Evolutionary conservation across 2,888 invertebrate species (phyloP).

Genomic region (Acleris laterana): DNA sequence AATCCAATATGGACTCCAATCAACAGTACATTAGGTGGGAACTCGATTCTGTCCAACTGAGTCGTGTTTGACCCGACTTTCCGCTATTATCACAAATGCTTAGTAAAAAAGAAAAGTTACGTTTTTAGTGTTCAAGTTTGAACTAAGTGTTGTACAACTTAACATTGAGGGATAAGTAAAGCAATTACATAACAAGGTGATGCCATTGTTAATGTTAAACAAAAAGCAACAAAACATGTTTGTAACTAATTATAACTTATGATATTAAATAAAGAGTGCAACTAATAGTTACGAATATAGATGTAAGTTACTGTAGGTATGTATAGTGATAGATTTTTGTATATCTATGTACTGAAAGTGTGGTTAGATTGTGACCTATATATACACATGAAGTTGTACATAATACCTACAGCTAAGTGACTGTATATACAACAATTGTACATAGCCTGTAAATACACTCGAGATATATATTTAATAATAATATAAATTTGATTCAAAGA

Average conservation of each 20-base stretch:
- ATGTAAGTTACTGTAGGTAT: slow-evolving; percentile 41
- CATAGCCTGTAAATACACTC: slow-evolving; percentile 78
- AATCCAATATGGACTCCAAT: too few relatives aligned
- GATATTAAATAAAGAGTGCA: slow-evolving; percentile 62
- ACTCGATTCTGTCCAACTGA: too few relatives aligned
- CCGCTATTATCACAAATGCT: too few relatives aligned
- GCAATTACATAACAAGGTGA: slow-evolving; percentile 20
- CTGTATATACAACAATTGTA: slow-evolving; percentile 74
- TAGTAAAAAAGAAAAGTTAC: too few relatives aligned
- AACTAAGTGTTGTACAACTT: slow-evolving; percentile 13
- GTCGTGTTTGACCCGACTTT: too few relatives aligned
- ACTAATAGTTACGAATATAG: slow-evolving; percentile 58
- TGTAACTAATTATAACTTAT: slow-evolving; percentile 45
- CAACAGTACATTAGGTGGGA: too few relatives aligned
- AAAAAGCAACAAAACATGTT: slow-evolving; percentile 47
- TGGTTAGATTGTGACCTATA: slow-evolving; percentile 41
- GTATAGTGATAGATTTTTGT: slow-evolving; percentile 47
- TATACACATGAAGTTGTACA: slow-evolving; percentile 34
- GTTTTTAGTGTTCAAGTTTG: too few relatives aligned
- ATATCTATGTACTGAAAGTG: slow-evolving; percentile 51
- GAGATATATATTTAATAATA: slow-evolving; percentile 79
- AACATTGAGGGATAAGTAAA: slow-evolving; percentile 3
- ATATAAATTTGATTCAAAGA: slow-evolving; percentile 78
- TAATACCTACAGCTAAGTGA: slow-evolving; percentile 30
- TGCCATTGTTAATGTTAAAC: slow-evolving; percentile 47